Base-by-base conservation (phyloP, 2,797 vertebrate species). In the Benthosema pterotum region DNA sequence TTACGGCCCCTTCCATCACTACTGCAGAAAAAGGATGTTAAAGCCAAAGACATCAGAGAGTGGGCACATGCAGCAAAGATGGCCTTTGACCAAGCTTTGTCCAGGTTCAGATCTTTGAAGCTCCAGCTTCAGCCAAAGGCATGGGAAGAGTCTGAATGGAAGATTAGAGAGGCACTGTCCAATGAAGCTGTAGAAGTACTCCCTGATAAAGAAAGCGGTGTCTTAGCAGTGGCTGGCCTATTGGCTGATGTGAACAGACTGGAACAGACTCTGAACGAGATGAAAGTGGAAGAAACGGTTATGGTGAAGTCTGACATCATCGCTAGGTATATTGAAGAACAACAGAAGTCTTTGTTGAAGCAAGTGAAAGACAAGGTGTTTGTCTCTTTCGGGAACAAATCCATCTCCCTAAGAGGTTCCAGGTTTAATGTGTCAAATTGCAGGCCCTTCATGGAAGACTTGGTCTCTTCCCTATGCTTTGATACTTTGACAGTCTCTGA, bases 351-450 rank as follows among this genome's bases (percentile, higher is more conserved):
- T 17, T 88, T 13, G 78, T 0, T 59, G n/a, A 65, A 89, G 1
- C 1, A 87, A 16, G 65, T 57, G 14, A 82, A 69, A 45, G 65
- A 74, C 32, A 79, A 65, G 17, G 80, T 89, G n/a, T 68, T 13
- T 0, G 65, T 96, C 49, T 79, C 70, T 12, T 84, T 93, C 49
- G 0, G 0, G 43, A 89, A 93, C 46, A 62, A 80, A 5, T 61
- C 43, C 0, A 83, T 98, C 74, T 62, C 63, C n/a, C 49, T 98
- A 11, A 85, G 7, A 12, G 97, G 97, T 4, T 70, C 87, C 14
- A 94, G 83, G 72, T 22, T 28, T 12, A 67, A 88, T 61, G 91
- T 96, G 0, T 0, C 13, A 16, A 12, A 87, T 0, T 83, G 64
- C 32, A 63, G 74, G 16, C 9, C 11, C 0, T 0, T 17, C 0